phyloP scores from a whole-genome alignment of 2,888 invertebrate species.

The Chrysina gloriosa region DNA sequence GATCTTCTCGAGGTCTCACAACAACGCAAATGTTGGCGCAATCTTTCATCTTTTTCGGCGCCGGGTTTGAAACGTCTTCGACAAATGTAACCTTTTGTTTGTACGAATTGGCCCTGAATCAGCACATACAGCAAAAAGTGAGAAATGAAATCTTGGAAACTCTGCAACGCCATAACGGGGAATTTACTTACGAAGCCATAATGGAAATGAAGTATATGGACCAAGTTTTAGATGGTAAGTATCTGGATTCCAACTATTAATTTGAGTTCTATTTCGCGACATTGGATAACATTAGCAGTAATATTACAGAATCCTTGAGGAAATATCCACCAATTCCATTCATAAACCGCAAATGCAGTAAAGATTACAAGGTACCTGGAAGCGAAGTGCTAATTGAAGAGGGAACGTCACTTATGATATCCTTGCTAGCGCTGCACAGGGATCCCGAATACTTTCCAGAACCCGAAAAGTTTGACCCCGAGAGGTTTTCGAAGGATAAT shows the following conservation, averaged over 20 bases:
- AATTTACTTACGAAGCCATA: conserved; percentile 62
- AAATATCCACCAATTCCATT: conserved; percentile 71
- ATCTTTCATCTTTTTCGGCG: conserved; percentile 62
- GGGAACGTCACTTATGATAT: conserved; percentile 68
- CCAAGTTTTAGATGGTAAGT: conserved; percentile 59
- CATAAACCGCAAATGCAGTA: conserved; percentile 67
- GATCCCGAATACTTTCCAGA: conserved; percentile 70
- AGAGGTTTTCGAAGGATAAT: conserved; percentile 68
- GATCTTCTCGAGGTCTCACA: not conserved
- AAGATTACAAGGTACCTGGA: conserved; percentile 66
- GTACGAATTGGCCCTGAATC: conserved; percentile 61
- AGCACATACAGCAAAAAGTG: conserved; percentile 62
- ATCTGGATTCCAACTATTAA: too few relatives aligned
- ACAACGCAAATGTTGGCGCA: conserved; percentile 54
- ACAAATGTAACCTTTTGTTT: conserved; percentile 59
- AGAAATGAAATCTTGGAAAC: conserved; percentile 60
- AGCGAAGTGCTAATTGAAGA: conserved; percentile 66
- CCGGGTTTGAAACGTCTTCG: conserved; percentile 65
- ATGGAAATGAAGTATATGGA: conserved; percentile 66
- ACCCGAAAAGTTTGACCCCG: conserved; percentile 70
- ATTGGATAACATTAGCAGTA: not conserved
- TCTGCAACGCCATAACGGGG: conserved; percentile 55
- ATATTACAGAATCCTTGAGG: conserved; percentile 68
- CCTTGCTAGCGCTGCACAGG: conserved; percentile 69
- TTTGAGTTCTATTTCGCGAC: too few relatives aligned